phyloP scores from a whole-genome alignment of 1,140 invertebrate genomes.

The Paracyclopina nana region DNA sequence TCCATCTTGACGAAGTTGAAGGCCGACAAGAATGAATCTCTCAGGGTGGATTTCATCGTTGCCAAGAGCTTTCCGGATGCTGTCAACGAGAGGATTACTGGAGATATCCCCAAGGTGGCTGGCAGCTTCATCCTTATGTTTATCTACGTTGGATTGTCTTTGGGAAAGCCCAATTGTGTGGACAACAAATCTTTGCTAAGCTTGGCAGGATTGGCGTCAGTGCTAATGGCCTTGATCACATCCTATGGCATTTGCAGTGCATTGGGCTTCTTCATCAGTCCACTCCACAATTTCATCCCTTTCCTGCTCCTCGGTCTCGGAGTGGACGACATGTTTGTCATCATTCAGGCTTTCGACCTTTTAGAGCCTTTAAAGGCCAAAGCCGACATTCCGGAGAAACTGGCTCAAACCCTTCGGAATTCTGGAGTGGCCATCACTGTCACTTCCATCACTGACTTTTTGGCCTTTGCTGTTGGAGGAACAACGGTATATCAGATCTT shows the following conservation, averaged over 20 bases:
- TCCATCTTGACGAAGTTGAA: not conserved
- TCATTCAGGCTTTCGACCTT: constrained; percentile 34
- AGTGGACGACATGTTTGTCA: constrained; percentile 59
- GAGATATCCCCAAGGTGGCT: constrained; percentile 31
- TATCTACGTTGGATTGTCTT: constrained; percentile 33
- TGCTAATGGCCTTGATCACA: constrained; percentile 49
- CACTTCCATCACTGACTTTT: constrained; percentile 43
- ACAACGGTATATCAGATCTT: constrained; percentile 25
- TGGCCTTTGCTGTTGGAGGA: constrained; percentile 41
- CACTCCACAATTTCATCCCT: constrained; percentile 55
- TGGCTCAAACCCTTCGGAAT: constrained; percentile 29
- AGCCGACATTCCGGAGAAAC: constrained; percentile 23
- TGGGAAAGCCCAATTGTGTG: constrained; percentile 34
- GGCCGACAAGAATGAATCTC: not conserved
- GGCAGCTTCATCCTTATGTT: constrained; percentile 34
- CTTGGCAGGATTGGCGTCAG: constrained; percentile 42
- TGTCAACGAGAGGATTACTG: constrained; percentile 26
- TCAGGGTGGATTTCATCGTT: not conserved
- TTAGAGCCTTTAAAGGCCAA: constrained; percentile 16
- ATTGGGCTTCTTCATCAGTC: constrained; percentile 49
- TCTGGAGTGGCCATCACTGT: constrained; percentile 44
- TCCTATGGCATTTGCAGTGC: constrained; percentile 49
- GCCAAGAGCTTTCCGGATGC: not conserved
- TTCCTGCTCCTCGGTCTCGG: constrained; percentile 52
- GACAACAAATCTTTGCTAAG: constrained; percentile 36